Percentiles rank a stretch among this genome's conserved stretches.
Evolutionary conservation across 2,113 vertebrate species (phyloP).

Genomic region (Neotoma lepida): DNA sequence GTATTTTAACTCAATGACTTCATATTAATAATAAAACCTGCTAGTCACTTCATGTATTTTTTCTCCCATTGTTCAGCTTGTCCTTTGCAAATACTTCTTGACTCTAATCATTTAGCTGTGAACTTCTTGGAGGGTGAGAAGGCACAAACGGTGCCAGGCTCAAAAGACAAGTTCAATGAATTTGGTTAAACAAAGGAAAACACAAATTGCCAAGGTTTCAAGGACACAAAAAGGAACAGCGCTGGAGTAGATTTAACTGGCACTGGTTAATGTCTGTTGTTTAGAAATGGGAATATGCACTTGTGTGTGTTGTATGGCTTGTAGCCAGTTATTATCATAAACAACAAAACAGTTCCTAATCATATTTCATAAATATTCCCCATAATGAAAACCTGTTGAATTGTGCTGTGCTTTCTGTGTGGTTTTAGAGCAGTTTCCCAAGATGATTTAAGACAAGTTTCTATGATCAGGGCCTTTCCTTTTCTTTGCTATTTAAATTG

Average conservation of each 20-base stretch:
- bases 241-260: not conserved
- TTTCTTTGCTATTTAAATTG: conserved; percentile 25
- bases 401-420: not conserved
- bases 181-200: conserved; percentile 9
- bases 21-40: not conserved
- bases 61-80: not conserved
- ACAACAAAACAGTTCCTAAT: not conserved
- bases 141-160: not conserved
- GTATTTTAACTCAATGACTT: not conserved
- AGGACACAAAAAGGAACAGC: not conserved
- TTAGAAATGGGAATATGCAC: not conserved
- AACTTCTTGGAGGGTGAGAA: not conserved
- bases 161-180: not conserved
- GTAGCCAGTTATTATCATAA: not conserved
- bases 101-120: not conserved
- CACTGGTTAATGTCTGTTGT: not conserved
- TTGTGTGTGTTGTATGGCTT: not conserved
- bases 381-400: conserved; percentile 15
- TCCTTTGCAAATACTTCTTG: not conserved
- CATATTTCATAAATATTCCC: conserved; percentile 17
- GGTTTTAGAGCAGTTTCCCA: not conserved
- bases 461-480: not conserved
- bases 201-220: not conserved
- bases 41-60: not conserved
- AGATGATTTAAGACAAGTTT: not conserved